Percentiles rank a stretch among this genome's conserved stretches.
Conservation (phyloP, 2,797 vertebrate genomes). For the Urocyon cinereoargenteus region DNA sequence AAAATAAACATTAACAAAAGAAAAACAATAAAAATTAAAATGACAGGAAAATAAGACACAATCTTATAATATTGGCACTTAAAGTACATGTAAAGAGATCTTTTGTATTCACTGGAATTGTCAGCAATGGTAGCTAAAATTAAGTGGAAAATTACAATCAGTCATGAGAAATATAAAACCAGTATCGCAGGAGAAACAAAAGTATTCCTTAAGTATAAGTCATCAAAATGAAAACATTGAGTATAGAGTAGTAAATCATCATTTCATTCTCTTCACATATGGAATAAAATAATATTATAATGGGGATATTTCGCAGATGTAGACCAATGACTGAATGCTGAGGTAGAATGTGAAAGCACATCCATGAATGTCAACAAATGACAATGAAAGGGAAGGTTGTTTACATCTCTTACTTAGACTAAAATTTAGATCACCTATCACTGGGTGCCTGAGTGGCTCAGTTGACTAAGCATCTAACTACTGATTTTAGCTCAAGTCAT, state of each 20-base stretch:
- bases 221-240: not conserved
- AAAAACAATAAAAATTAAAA: not conserved
- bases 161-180: not conserved
- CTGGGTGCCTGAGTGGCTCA: too few relatives aligned
- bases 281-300: not conserved
- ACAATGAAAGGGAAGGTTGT: not conserved
- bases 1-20: not conserved
- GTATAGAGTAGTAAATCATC: not conserved
- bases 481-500: too few relatives aligned
- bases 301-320: not conserved
- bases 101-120: not conserved
- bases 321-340: not conserved
- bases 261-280: not conserved
- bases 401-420: not conserved
- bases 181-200: not conserved
- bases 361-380: not conserved
- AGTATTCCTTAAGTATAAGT: not conserved
- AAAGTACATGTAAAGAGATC: not conserved
- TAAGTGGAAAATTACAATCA: not conserved
- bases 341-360: not conserved
- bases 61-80: not conserved
- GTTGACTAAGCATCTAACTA: too few relatives aligned
- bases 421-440: not conserved
- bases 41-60: not conserved
- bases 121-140: not conserved